A percentile compares a stretch with the other conserved stretches of the same genome.
phyloP scores from a whole-genome alignment of 2,113 vertebrate genomes.

The Periophthalmodon schlosseri region DNA sequence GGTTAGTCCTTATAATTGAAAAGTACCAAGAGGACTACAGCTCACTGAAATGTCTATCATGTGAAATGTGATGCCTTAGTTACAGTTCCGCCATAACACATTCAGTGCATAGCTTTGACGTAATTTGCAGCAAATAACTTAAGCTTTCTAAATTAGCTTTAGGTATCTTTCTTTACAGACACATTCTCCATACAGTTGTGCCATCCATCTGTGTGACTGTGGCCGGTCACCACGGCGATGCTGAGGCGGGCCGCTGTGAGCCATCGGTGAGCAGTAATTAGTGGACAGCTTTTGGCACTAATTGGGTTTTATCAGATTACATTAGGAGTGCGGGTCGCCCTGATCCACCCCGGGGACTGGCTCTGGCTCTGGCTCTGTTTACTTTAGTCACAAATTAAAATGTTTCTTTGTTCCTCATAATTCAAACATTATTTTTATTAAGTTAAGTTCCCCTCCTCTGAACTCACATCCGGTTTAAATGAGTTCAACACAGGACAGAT shows the following conservation, averaged over 20 bases:
- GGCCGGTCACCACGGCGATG: background rate
- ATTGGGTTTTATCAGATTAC: slow-evolving; percentile 42
- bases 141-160: no score
- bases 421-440: background rate
- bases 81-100: no score
- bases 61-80: no score
- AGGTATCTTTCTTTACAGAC: background rate
- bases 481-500: slow-evolving; percentile 11
- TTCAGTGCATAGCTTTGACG: no score
- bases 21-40: no score
- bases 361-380: slow-evolving; percentile 15
- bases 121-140: no score
- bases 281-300: slow-evolving; percentile 20
- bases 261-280: slow-evolving; percentile 13
- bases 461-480: background rate
- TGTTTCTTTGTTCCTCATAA: background rate
- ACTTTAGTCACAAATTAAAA: background rate
- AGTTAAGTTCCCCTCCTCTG: background rate
- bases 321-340: slow-evolving; percentile 5
- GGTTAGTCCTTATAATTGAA: no score
- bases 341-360: background rate
- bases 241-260: background rate
- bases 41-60: no score
- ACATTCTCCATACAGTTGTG: background rate
- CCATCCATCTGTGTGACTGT: background rate